A percentile compares a stretch with the other conserved stretches of the same genome.
Evolutionary conservation across 2,888 invertebrate genomes (phyloP).

Genomic region (Entomobrya proxima): DNA sequence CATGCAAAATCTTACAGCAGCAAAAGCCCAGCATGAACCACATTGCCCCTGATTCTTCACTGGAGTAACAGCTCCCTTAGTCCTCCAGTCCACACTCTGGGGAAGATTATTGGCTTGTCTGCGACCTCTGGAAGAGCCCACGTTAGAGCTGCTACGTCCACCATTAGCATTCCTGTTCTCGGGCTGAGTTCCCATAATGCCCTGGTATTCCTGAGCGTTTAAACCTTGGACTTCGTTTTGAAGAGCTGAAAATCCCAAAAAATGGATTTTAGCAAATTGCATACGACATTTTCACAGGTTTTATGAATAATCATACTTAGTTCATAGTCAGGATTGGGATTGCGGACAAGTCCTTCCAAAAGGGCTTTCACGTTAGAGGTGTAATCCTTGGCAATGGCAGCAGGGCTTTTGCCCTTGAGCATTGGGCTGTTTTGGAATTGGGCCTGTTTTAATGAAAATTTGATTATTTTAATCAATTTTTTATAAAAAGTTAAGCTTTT

Average conservation of each 20-base stretch:
- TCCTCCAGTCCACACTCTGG: conserved; percentile 77
- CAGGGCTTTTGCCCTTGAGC: not conserved
- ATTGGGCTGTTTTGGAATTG: not conserved
- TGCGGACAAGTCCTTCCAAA: not conserved
- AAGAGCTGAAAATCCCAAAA: not conserved
- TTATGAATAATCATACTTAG: no score
- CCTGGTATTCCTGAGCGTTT: conserved; percentile 2
- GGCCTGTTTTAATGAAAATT: not conserved
- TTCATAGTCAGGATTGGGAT: no score
- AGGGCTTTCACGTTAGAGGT: not conserved
- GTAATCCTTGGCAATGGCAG: not conserved
- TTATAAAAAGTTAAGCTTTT: not conserved
- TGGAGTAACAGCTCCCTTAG: conserved; percentile 77
- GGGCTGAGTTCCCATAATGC: not conserved
- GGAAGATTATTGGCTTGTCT: conserved; percentile 12
- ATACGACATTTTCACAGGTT: no score
- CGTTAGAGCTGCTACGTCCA: not conserved
- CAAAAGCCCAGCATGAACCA: conserved; percentile 81
- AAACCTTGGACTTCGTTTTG: not conserved
- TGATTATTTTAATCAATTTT: not conserved
- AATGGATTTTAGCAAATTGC: not conserved
- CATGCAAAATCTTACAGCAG: conserved; percentile 76
- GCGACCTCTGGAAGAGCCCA: not conserved
- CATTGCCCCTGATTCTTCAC: conserved; percentile 79
- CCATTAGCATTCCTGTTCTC: not conserved